These are phyloP conservation scores for Morone chrysops DNA, from an alignment of 2,113 vertebrate genomes.

Conservation along the genomic window DNA sequence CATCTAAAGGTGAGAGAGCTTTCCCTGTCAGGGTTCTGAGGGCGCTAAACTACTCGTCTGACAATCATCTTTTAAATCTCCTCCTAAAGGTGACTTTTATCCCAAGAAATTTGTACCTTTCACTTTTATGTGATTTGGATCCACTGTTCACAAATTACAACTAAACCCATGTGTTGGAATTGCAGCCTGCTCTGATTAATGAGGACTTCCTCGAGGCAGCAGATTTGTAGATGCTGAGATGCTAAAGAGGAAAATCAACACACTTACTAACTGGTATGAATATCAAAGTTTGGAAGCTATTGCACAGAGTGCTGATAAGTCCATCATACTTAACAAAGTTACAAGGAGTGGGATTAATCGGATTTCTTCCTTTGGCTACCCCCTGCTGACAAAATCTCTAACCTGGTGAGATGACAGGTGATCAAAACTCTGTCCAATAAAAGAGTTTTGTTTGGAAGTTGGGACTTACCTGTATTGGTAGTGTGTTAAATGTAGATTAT, in stretches of 20 bases:
- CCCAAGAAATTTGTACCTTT: not conserved
- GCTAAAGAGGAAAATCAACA: slow-evolving; percentile 13
- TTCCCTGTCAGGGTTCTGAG: slow-evolving; percentile 23
- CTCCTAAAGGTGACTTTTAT: slow-evolving; percentile 13
- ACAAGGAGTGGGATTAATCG: slow-evolving; percentile 38
- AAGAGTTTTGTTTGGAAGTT: slow-evolving; percentile 2
- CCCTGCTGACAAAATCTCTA: slow-evolving; percentile 65
- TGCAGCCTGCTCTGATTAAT: not conserved
- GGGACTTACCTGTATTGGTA: not conserved
- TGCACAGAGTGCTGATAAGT: slow-evolving; percentile 31
- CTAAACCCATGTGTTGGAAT: not conserved
- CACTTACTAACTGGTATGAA: not conserved
- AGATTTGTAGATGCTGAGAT: slow-evolving; percentile 38
- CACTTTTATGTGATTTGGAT: not conserved
- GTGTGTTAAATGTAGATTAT: not conserved
- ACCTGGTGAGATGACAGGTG: slow-evolving; percentile 42
- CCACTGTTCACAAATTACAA: not conserved
- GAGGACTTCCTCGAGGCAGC: not conserved
- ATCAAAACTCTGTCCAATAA: slow-evolving; percentile 27
- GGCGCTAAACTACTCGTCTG: slow-evolving; percentile 3
- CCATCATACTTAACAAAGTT: slow-evolving; percentile 60
- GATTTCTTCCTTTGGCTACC: slow-evolving; percentile 53
- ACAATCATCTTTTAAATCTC: slow-evolving; percentile 42
- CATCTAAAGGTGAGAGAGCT: slow-evolving; percentile 7
- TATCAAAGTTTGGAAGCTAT: slow-evolving; percentile 27